A percentile compares a stretch with the other conserved stretches of the same genome.
Conservation (phyloP, 2,113 vertebrate genomes). For the Miniopterus natalensis region DNA sequence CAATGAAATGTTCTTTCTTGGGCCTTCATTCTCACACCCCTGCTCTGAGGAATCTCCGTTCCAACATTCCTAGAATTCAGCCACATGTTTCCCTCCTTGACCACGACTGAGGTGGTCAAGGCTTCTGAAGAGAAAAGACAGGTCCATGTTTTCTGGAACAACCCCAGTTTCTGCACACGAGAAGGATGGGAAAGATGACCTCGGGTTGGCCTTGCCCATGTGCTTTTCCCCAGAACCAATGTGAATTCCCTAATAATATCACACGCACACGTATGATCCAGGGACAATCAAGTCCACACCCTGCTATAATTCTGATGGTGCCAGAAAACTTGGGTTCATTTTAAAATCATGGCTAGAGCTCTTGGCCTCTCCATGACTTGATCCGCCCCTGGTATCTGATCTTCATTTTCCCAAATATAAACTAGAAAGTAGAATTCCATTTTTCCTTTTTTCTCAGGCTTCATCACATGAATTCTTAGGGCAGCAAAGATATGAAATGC, state of each 20-base stretch:
- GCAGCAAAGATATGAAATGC: background rate
- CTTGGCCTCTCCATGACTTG: background rate
- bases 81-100: background rate
- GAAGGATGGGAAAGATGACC: background rate
- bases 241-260: background rate
- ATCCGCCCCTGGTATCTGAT: background rate
- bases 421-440: background rate
- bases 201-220: background rate
- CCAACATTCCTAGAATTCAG: background rate
- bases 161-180: background rate
- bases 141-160: background rate
- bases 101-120: background rate
- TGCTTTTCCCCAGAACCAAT: background rate
- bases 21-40: background rate
- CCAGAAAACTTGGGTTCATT: background rate
- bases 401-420: slow-evolving; percentile 32
- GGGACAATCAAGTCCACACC: background rate
- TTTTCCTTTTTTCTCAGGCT: background rate
- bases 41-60: background rate
- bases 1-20: background rate
- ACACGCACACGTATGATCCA: background rate
- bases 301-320: background rate
- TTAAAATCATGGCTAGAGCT: background rate
- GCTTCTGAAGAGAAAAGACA: slow-evolving; percentile 35
- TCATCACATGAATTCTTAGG: background rate